Base-by-base conservation (phyloP, 2,797 vertebrate species). In the Nannoperca obscura region DNA sequence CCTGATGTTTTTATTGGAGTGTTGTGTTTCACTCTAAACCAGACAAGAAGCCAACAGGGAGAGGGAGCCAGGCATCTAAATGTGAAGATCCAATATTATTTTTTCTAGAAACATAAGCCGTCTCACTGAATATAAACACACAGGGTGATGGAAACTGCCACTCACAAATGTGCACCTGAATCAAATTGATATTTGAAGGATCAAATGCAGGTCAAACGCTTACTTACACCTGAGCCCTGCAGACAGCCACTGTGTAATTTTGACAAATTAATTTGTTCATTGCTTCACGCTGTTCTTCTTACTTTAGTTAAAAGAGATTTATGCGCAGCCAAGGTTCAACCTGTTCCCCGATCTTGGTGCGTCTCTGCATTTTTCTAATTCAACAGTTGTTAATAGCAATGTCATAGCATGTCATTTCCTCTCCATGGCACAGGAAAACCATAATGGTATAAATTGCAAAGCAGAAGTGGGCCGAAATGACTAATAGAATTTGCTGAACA, bases 181-280 rank as follows among this genome's bases (percentile, higher is more conserved):
- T 80, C 66, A 42, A 76, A 82, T 54, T 77, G 52, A 72, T 81
- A 70, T 86, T 63, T 80, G n/a, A 82, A 67, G 76, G 75, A 82
- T 82, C 79, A 84, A 73, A 80, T 53, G 46, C 63, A 69, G 81
- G 81, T 78, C 75, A 75, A 50, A 34, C 17, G 2, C 55, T 57
- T 47, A 27, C 40, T 81, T 34, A 38, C 22, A 83, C 63, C 78
- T 66, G 36, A 71, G 65, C 59, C 71, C 69, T 32, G 54, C 65
- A 79, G 60, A 69, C 61, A 76, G 61, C 66, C 44, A 7, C 32
- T 42, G 27, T 10, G 40, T 75, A 49, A 74, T 75, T 76, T 80
- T 44, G 47, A 38, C 44, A 34, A 63, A 89, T 84, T 65, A 75
- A 73, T 85, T 71, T 74, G 49, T 72, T 66, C 30, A 72, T 76